Base-by-base conservation (phyloP, 2,888 invertebrate species). In the Eupithecia subfuscata region DNA sequence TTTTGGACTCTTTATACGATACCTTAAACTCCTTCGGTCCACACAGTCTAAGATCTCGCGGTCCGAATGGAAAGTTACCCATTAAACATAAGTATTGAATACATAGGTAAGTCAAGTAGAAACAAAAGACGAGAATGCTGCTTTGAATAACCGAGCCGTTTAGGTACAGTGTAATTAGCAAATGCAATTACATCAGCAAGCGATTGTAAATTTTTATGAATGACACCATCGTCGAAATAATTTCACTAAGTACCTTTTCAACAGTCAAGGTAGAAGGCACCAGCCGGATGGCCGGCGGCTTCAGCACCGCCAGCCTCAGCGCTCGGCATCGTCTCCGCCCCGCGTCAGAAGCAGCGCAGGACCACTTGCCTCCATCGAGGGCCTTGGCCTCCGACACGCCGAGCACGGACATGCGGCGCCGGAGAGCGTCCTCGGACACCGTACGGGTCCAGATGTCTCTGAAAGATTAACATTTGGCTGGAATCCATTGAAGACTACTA, bases 331-430 rank as follows among this genome's bases (percentile, higher is more conserved):
- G 96, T 80, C 97, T 95, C 69, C 96, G 91, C n/a, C 96, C 96
- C 84, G 96, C 96, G 84, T 97, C 97, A 73, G 96, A 95, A 45
- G 96, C 97, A 85, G 97, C 96, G 88, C 98, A 98, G 5, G 97
- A 97, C 95, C 97, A 98, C 75, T 96, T 95, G 25, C 98, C 98
- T 34, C 96, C 96, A 85, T 98, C 98, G 52, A 96, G 94, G 34
- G 94, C 91, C 77, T 96, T 96, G 0, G 97, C 97, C 79, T 96
- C 96, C 18, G 96, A 96, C 73, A 98, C 96, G 0, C 96, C 97
- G 79, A 98, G 91, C 56, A 97, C 94, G 0, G 97, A 97, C 83
- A 97, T 97, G 14, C 94, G 92, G 22, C 93, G 89, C 1, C 93
- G 94, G 1, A 93, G 82, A 0, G 92, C 92, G 37, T 95, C 94